A percentile compares a stretch with the other conserved stretches of the same genome.
Conservation (phyloP, 2,797 vertebrate genomes). For the Phoxinus dragarum region DNA sequence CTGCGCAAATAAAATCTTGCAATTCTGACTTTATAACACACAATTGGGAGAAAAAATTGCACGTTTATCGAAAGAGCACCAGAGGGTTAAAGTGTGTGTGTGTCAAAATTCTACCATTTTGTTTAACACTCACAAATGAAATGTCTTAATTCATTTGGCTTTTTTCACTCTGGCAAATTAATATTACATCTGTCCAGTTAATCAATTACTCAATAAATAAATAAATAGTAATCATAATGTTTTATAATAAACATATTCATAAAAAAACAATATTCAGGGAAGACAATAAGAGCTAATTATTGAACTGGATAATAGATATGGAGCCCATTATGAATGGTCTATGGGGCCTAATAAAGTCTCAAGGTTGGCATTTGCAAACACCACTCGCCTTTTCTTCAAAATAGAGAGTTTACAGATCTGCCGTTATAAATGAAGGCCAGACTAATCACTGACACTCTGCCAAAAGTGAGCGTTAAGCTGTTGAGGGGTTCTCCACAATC, state of each 20-base stretch:
- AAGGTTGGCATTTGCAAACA: background rate
- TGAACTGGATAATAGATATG: background rate
- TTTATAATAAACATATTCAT: too few relatives aligned
- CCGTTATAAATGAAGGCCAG: background rate
- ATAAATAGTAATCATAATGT: too few relatives aligned
- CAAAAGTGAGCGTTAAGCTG: background rate
- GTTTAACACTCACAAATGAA: background rate
- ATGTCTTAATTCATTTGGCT: too few relatives aligned
- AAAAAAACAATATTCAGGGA: background rate
- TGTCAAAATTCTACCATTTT: background rate
- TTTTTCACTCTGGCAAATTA: too few relatives aligned
- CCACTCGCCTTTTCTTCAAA: background rate
- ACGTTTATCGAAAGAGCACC: too few relatives aligned
- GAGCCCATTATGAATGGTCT: background rate
- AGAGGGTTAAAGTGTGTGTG: background rate
- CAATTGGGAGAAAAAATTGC: too few relatives aligned
- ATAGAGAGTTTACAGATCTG: background rate
- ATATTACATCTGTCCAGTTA: too few relatives aligned
- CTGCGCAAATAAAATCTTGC: too few relatives aligned
- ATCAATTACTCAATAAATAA: too few relatives aligned
- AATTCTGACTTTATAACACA: too few relatives aligned
- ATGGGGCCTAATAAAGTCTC: background rate
- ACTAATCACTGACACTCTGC: background rate
- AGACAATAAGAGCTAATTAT: background rate
- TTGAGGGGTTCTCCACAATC: slow-evolving; percentile 18